Evolutionary conservation across 2,113 vertebrate species (phyloP), one percentile per base, ranked within the genome.

Genomic region (Nipponia nippon): DNA sequence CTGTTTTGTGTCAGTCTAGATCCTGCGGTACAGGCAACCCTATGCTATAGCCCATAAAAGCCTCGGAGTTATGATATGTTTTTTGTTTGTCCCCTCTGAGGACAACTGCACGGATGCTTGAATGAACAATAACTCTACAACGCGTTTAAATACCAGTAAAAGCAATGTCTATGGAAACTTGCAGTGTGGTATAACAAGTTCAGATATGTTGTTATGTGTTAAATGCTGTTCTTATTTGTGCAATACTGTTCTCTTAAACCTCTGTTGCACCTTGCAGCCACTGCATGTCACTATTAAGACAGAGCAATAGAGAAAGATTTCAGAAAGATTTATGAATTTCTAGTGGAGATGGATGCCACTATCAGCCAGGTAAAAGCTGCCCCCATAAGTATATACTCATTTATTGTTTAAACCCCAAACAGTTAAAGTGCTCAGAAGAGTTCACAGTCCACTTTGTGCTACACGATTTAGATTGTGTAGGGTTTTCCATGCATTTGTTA

Each of bases 401-500:
- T 96, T 97, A 73, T 91, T 85, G 63, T 93, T 96, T 92, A 96
- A 96, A 94, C 13, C 18, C 42, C 30, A 70, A 94, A 76, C 59
- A 95, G 70, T 65, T 95, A 58, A 84, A 87, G 59, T 63, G 73
- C 71, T 87, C 44, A 42, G 80, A 76, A 91, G 75, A 93, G 89
- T 83, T 93, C 89, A 92, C 87, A 95, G 94, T 85, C 89, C 73
- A 88, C 67, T 63, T 87, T 58, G 78, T 83, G 61, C 77, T 88
- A 62, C 23, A 2, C 73, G 89, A 17, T 95, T 96, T 70, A 70
- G 83, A 69, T 67, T 59, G 83, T 70, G 53, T 88, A 90, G 90
- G 71, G 56, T 88, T 97, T 97, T 95, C 82, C 83, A 91, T 92
- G 89, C 89, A 97, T 97, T 94, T 96, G 78, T 93, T 95, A 76